Conservation (phyloP, 2,113 vertebrate genomes). For the Dolichotis patagonum region DNA sequence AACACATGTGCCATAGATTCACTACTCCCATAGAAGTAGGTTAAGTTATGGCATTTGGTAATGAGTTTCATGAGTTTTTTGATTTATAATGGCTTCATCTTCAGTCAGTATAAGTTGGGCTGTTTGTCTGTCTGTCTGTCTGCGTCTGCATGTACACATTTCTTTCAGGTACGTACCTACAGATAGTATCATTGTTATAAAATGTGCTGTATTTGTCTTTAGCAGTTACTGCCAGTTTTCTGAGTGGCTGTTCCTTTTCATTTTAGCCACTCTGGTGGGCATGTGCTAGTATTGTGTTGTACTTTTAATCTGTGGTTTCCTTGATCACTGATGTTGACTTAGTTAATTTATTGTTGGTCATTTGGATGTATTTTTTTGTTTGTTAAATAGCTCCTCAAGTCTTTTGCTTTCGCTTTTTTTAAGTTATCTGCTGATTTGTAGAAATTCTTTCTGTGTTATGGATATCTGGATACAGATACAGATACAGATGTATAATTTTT, state of each 20-base stretch:
- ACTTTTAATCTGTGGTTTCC: slow-evolving; percentile 37
- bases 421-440: background rate
- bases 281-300: background rate
- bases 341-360: background rate
- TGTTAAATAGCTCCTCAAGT: background rate
- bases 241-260: slow-evolving; percentile 3
- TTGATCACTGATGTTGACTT: slow-evolving; percentile 10
- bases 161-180: background rate
- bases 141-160: background rate
- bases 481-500: background rate
- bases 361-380: slow-evolving; percentile 32
- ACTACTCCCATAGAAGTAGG: too few relatives aligned
- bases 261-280: background rate
- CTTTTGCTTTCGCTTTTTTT: background rate
- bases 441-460: background rate
- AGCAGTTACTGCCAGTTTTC: slow-evolving; percentile 26
- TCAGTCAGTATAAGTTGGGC: background rate
- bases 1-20: background rate
- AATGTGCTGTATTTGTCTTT: background rate
- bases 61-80: background rate
- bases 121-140: background rate
- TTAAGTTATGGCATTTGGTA: background rate
- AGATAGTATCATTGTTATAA: background rate
- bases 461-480: background rate
- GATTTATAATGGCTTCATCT: background rate